These are phyloP conservation scores for Noctua janthe DNA, from an alignment of 2,888 invertebrate species.

Conservation along the genomic window DNA sequence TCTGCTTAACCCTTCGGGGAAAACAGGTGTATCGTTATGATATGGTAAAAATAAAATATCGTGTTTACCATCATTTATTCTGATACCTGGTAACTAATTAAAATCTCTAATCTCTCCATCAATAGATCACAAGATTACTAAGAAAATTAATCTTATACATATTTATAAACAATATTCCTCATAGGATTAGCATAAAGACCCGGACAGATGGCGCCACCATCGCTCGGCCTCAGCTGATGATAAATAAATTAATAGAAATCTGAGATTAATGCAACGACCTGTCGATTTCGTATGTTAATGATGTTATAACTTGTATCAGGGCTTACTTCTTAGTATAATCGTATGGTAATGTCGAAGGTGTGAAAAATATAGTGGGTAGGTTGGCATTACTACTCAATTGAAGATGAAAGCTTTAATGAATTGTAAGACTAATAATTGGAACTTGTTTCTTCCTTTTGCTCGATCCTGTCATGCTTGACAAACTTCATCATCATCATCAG, in stretches of 20 bases:
- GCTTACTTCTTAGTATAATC: conserved; percentile 7
- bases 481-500: too few species aligned
- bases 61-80: background rate
- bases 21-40: background rate
- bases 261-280: conserved; percentile 23
- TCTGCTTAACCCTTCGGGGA: too few species aligned
- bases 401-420: background rate
- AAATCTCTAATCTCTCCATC: conserved; percentile 12
- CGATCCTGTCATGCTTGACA: background rate
- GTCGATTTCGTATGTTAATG: conserved; percentile 44
- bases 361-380: conserved; percentile 4
- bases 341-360: conserved; percentile 19
- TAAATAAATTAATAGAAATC: conserved; percentile 51
- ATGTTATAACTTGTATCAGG: conserved; percentile 18
- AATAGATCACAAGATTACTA: conserved; percentile 38
- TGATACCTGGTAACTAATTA: conserved; percentile 10
- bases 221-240: background rate
- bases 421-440: background rate
- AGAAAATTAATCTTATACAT: conserved; percentile 48
- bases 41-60: background rate
- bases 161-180: conserved; percentile 51
- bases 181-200: conserved; percentile 41
- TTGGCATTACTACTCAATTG: background rate
- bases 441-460: background rate
- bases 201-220: conserved; percentile 26